Evolutionary conservation across 2,888 invertebrate genomes (phyloP).

Genomic region (Coremacera marginata): DNA sequence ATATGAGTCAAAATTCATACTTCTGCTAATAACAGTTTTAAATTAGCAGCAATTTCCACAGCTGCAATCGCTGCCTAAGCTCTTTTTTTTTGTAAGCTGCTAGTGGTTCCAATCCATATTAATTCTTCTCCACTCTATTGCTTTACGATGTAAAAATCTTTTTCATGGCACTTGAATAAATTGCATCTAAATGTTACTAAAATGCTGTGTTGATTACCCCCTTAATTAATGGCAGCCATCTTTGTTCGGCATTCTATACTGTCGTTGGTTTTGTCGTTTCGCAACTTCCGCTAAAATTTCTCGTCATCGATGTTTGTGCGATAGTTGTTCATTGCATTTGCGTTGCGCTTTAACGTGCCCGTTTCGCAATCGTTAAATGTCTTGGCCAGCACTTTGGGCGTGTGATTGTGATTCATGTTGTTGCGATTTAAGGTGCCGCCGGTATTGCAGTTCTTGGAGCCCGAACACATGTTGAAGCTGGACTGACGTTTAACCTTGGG

Average conservation of each 20-base stretch:
- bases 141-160: conserved; percentile 3
- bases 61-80: background rate
- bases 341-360: conserved; percentile 81
- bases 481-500: conserved; percentile 76
- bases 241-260: background rate
- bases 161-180: conserved; percentile 18
- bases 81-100: background rate
- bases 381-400: conserved; percentile 78
- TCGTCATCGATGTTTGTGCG: conserved; percentile 67
- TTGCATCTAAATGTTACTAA: background rate
- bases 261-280: background rate
- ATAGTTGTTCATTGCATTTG: conserved; percentile 77
- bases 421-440: conserved; percentile 72
- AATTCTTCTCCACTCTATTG: background rate
- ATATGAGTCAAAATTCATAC: conserved; percentile 44
- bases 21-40: background rate
- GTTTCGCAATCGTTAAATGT: conserved; percentile 82
- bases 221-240: background rate
- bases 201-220: background rate
- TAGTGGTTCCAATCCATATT: background rate
- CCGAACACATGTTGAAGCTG: conserved; percentile 74
- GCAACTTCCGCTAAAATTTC: conserved; percentile 62
- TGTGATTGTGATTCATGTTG: conserved; percentile 75
- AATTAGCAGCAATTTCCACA: background rate
- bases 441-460: conserved; percentile 59